Conservation (phyloP, 2,888 invertebrate species). For the Synanthedon myopaeformis region DNA sequence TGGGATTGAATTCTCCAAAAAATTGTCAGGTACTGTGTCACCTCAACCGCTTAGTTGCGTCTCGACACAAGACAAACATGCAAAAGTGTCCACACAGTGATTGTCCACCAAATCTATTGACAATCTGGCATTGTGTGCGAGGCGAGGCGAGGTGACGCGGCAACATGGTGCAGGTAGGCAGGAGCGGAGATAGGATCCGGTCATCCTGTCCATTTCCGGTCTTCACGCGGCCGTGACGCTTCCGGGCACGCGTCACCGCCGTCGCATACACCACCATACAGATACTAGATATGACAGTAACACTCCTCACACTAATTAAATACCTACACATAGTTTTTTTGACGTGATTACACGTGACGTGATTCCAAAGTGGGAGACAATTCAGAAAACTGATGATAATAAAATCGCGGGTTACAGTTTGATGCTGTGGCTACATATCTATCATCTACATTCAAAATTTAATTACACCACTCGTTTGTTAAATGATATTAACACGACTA, state of each 20-base stretch:
- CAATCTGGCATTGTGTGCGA: constrained; percentile 19
- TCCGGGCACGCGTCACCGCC: constrained; percentile 66
- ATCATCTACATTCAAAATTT: no score
- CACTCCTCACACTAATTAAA: background rate
- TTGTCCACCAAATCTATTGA: constrained; percentile 11
- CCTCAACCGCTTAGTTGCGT: no score
- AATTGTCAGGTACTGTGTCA: no score
- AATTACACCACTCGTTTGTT: no score
- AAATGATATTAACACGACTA: no score
- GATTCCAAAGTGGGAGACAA: no score
- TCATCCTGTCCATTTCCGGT: constrained; percentile 71
- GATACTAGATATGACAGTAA: background rate
- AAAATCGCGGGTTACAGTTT: no score
- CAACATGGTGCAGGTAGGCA: constrained; percentile 60
- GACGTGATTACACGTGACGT: no score
- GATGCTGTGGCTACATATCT: no score
- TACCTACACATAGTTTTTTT: background rate
- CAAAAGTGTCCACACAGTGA: background rate
- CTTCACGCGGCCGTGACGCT: constrained; percentile 71
- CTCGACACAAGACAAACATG: background rate
- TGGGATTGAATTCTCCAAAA: no score
- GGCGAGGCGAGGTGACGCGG: constrained; percentile 31
- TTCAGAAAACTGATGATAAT: no score
- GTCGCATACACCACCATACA: constrained; percentile 11
- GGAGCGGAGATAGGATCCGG: constrained; percentile 70